Evolutionary conservation across 2,113 vertebrate species (phyloP).

Genomic region (Meles meles): DNA sequence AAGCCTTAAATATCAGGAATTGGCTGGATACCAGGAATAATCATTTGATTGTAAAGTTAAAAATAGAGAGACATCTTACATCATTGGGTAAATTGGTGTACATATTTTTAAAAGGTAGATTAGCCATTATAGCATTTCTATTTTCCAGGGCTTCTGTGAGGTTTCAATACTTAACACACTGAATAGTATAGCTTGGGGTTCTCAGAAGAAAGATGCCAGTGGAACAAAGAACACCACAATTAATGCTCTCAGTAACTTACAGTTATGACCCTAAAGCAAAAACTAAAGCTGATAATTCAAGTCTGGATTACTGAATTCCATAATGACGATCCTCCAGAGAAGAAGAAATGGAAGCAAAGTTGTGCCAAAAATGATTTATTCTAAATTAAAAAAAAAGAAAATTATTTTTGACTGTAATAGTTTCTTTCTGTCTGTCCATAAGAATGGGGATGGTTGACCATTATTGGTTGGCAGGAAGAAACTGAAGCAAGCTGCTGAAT

Average conservation of each 20-base stretch:
- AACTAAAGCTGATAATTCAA: conserved; percentile 54
- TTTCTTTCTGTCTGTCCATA: conserved; percentile 53
- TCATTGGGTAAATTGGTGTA: not conserved
- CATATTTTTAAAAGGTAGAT: not conserved
- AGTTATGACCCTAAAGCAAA: not conserved
- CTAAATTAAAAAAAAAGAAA: not conserved
- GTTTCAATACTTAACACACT: not conserved
- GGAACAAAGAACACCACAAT: not conserved
- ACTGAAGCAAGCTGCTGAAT: conserved; percentile 41
- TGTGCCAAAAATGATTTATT: conserved; percentile 41
- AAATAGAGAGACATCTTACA: not conserved
- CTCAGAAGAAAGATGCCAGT: conserved; percentile 4
- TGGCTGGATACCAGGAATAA: not conserved
- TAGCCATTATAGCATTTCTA: not conserved
- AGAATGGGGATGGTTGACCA: conserved; percentile 35
- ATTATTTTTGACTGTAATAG: conserved; percentile 23
- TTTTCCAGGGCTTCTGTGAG: not conserved
- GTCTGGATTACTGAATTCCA: not conserved
- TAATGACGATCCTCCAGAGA: conserved; percentile 26
- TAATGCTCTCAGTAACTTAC: not conserved
- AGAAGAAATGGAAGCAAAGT: conserved; percentile 36
- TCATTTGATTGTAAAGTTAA: not conserved
- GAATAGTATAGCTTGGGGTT: not conserved
- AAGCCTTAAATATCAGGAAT: not conserved
- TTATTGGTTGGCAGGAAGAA: conserved; percentile 35